Evolutionary conservation across 2,888 invertebrate genomes (phyloP).

Genomic region (Anagyrus pseudococci): DNA sequence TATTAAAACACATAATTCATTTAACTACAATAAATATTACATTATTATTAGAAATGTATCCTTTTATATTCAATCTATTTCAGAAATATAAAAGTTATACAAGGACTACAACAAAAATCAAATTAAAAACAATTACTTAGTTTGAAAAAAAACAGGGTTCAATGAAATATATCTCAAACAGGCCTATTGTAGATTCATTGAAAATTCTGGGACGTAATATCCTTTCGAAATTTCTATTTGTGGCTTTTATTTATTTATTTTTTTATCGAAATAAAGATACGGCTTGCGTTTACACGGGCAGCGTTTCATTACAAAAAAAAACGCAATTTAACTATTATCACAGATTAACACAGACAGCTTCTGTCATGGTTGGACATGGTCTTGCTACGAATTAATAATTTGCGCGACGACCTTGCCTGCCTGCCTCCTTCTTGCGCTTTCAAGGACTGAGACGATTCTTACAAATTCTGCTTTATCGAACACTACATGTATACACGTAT

Average conservation of each 20-base stretch:
- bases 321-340: slow-evolving; percentile 57
- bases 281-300: slow-evolving; percentile 15
- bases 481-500: slow-evolving; percentile 35
- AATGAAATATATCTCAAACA: slow-evolving; percentile 28
- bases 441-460: slow-evolving; percentile 39
- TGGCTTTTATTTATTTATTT: slow-evolving; percentile 5
- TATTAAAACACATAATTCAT: slow-evolving; percentile 16
- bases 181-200: slow-evolving; percentile 9
- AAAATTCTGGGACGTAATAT: slow-evolving; percentile 21
- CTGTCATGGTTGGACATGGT: slow-evolving; percentile 50
- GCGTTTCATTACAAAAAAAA: slow-evolving; percentile 37
- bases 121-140: slow-evolving; percentile 10
- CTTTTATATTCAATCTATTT: slow-evolving; percentile 2
- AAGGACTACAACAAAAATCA: slow-evolving; percentile 8
- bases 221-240: slow-evolving; percentile 17
- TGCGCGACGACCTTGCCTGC: slow-evolving; percentile 41
- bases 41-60: slow-evolving; percentile 8
- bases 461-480: slow-evolving; percentile 36
- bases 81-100: slow-evolving; percentile 1
- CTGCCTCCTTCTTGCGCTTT: slow-evolving; percentile 41
- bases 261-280: slow-evolving; percentile 1
- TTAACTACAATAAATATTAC: slow-evolving; percentile 18
- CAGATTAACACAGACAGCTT: slow-evolving; percentile 59
- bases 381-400: slow-evolving; percentile 25
- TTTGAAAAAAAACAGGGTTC: slow-evolving; percentile 7